phyloP scores from a whole-genome alignment of 1,140 invertebrate species.

The Eriosoma lanigerum region DNA sequence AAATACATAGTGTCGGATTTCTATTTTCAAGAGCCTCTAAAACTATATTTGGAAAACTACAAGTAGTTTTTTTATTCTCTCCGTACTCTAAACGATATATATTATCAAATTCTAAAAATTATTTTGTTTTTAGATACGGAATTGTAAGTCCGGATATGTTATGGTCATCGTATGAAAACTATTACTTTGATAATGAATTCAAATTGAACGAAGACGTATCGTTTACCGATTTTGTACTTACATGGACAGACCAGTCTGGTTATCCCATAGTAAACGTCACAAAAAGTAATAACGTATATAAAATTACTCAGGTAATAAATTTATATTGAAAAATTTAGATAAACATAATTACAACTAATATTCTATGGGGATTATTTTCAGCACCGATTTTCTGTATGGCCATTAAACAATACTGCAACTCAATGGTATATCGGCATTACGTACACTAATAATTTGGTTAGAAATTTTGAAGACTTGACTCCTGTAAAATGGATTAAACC shows the following conservation, averaged over 20 bases:
- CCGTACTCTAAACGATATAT: background rate
- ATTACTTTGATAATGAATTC: constrained; percentile 19
- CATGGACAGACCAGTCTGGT: constrained; percentile 74
- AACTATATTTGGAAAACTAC: constrained; percentile 5
- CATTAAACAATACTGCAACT: background rate
- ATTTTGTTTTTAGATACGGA: background rate
- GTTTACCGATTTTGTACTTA: constrained; percentile 64
- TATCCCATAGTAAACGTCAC: constrained; percentile 70
- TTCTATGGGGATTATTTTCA: background rate
- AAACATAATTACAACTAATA: background rate
- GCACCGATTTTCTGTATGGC: constrained; percentile 2
- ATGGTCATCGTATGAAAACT: constrained; percentile 39
- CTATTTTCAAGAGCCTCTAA: constrained; percentile 8
- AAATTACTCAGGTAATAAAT: constrained; percentile 17
- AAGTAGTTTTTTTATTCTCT: background rate
- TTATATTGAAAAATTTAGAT: too few relatives aligned
- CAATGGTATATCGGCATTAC: constrained; percentile 35
- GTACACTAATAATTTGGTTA: background rate
- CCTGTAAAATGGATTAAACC: constrained; percentile 19
- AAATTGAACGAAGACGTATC: background rate
- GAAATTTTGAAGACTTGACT: constrained; percentile 5
- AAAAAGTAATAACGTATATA: constrained; percentile 55
- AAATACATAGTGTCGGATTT: background rate
- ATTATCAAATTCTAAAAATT: background rate
- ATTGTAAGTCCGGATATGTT: background rate